These are phyloP conservation scores for Leptopterna dolabrata DNA, from an alignment of 2,888 invertebrate genomes.

Conservation along the genomic window DNA sequence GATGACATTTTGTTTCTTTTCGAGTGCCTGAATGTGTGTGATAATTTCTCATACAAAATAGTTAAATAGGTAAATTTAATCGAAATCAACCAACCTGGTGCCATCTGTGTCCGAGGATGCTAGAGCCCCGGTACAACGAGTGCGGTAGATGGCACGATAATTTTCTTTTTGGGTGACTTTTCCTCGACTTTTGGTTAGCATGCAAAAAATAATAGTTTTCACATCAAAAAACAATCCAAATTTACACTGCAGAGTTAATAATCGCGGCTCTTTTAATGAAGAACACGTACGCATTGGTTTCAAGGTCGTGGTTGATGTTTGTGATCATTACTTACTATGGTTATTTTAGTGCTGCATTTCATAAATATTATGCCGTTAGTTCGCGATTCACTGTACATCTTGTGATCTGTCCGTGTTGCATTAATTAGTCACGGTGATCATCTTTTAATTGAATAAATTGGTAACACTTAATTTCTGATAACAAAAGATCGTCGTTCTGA, in stretches of 20 bases:
- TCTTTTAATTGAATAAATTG: too few relatives aligned
- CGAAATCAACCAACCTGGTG: conserved; percentile 52
- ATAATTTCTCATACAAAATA: neutral
- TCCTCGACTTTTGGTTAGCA: conserved; percentile 58
- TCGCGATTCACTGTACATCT: too few relatives aligned
- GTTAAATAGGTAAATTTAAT: neutral
- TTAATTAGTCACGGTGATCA: too few relatives aligned
- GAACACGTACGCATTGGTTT: too few relatives aligned
- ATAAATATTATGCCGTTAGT: too few relatives aligned
- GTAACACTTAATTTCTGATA: too few relatives aligned
- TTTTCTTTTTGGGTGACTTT: conserved; percentile 59
- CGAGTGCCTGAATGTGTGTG: neutral
- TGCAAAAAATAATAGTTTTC: conserved; percentile 46
- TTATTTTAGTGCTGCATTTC: too few relatives aligned
- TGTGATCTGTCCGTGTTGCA: too few relatives aligned
- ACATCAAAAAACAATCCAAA: neutral
- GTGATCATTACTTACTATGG: too few relatives aligned
- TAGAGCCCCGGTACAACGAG: conserved; percentile 55
- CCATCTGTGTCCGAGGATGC: conserved; percentile 57
- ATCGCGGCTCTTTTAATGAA: too few relatives aligned
- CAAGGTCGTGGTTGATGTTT: too few relatives aligned
- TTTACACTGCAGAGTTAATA: neutral
- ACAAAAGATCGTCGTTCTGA: too few relatives aligned
- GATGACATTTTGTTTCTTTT: neutral
- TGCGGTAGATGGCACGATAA: conserved; percentile 56